Evolutionary conservation across 2,797 vertebrate species (phyloP).

Genomic region (Periophthalmus magnuspinnatus): DNA sequence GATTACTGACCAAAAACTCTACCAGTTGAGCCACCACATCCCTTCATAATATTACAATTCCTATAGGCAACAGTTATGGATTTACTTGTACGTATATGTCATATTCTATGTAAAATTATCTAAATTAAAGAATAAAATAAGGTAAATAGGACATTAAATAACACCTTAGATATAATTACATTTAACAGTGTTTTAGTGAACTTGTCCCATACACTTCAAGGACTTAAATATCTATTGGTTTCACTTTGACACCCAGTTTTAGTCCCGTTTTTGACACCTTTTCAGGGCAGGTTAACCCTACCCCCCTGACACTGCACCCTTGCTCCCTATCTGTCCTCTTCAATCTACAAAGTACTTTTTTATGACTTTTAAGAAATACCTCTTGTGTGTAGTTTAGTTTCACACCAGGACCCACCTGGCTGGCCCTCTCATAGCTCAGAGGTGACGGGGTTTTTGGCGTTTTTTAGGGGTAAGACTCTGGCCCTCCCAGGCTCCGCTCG

Average conservation of each 20-base stretch:
- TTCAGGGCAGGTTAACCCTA: conserved; percentile 59
- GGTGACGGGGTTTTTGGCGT: conserved; percentile 43
- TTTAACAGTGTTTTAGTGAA: too few species aligned
- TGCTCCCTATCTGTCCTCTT: conserved; percentile 52
- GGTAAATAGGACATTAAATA: too few species aligned
- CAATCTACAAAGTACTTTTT: conserved; percentile 52
- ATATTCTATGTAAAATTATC: too few species aligned
- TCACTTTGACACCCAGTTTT: conserved; percentile 71
- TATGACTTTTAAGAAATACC: conserved; percentile 21
- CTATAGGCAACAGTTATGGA: too few species aligned
- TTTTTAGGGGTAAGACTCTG: conserved; percentile 55
- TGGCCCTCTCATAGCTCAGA: conserved; percentile 39
- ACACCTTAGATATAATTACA: too few species aligned
- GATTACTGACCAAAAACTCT: too few species aligned
- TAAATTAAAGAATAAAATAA: too few species aligned
- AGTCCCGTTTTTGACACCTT: conserved; percentile 66
- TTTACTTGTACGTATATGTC: too few species aligned
- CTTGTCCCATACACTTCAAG: too few species aligned
- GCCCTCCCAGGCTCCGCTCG: conserved; percentile 26
- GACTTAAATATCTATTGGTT: conserved; percentile 49
- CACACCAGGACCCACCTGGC: conserved; percentile 69
- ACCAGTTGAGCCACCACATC: too few species aligned
- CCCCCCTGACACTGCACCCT: conserved; percentile 43
- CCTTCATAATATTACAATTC: too few species aligned
- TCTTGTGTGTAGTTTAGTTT: conserved; percentile 20